A percentile compares a stretch with the other conserved stretches of the same genome.
Conservation (phyloP, 2,113 vertebrate genomes). For the Probosciger aterrimus region DNA sequence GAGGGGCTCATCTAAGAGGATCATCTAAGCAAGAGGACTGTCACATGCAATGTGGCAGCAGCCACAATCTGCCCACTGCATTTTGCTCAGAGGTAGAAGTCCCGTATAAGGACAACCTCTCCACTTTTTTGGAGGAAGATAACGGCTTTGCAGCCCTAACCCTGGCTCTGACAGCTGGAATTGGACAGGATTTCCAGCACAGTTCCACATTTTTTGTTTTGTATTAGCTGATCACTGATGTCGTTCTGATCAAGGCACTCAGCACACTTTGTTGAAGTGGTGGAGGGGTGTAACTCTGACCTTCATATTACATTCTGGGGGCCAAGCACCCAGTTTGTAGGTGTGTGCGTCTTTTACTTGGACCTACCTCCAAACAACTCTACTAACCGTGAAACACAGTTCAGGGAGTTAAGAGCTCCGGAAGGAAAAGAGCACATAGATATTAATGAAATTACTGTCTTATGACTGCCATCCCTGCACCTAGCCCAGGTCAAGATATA, state of each 20-base stretch:
- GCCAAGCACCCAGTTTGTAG: background rate
- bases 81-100: background rate
- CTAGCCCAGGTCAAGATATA: background rate
- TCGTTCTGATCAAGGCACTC: background rate
- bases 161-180: background rate
- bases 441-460: background rate
- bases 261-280: accelerated
- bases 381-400: background rate
- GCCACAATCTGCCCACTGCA: background rate
- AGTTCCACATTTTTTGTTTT: background rate
- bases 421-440: background rate
- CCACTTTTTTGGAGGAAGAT: background rate
- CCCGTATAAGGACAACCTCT: background rate
- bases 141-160: background rate
- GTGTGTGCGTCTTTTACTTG: background rate
- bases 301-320: background rate
- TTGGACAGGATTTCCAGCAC: background rate
- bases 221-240: background rate
- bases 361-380: background rate
- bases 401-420: background rate
- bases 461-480: background rate
- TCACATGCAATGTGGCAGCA: background rate
- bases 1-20: background rate
- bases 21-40: background rate
- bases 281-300: background rate